Percentiles rank a stretch among this genome's conserved stretches.
phyloP scores from a whole-genome alignment of 1,140 invertebrate species.

The Monomorium pharaonis region DNA sequence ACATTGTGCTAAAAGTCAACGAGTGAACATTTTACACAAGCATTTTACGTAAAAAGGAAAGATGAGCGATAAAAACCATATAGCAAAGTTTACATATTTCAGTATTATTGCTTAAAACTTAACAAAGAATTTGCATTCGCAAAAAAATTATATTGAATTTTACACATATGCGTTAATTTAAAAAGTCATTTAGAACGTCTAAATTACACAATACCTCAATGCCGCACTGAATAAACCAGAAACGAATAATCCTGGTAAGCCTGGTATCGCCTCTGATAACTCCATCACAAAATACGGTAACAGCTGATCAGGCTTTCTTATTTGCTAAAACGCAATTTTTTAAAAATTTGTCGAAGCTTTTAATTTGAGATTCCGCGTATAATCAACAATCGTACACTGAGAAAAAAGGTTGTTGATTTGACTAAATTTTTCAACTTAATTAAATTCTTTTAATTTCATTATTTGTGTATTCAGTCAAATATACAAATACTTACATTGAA shows the following conservation, averaged over 20 bases:
- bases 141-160: neutral
- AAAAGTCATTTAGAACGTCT: neutral
- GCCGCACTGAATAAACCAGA: slow-evolving; percentile 91
- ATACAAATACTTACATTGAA: no score
- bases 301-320: slow-evolving; percentile 88
- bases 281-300: slow-evolving; percentile 92
- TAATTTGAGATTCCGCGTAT: neutral
- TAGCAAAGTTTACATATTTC: neutral
- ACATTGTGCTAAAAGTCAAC: slow-evolving; percentile 89
- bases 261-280: slow-evolving; percentile 87
- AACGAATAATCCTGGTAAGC: slow-evolving; percentile 91
- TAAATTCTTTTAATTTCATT: no score
- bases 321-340: slow-evolving; percentile 80
- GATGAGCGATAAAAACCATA: neutral
- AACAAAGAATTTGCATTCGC: neutral
- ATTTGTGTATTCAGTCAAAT: no score
- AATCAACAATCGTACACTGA: neutral
- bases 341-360: neutral
- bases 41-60: neutral
- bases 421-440: no score
- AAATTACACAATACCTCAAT: slow-evolving; percentile 85
- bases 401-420: no score
- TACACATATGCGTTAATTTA: neutral
- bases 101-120: neutral
- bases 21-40: neutral